Evolutionary conservation across 2,797 vertebrate genomes (phyloP), one percentile per base, ranked within the genome.

Genomic region (Tauraco hartlaubi): DNA sequence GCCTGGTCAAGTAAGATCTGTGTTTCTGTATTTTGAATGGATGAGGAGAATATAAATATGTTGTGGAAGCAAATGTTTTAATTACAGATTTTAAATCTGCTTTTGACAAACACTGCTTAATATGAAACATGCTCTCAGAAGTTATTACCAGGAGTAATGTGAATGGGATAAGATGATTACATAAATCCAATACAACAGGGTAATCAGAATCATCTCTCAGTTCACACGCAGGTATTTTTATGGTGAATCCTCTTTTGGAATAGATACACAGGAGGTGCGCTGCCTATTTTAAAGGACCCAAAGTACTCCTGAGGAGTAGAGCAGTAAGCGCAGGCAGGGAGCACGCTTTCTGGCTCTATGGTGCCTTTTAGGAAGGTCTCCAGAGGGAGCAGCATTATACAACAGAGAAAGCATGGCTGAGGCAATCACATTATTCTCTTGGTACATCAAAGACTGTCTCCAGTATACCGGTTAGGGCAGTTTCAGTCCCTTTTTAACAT

Each of bases 31-130:
- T 62, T 52, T 25, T 72, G 73, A 94, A 41, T 73, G 44, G 66
- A 83, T 76, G 17, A 91, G 59, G 41, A 72, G 85, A 87, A 85
- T 92, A 90, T 69, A 90, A 84, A 81, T 94, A 89, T 35, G 41
- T 83, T 93, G 37, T 80, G 67, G 64, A 85, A 81, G 62, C 58
- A 92, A 94, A 91, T 77, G 76, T 91, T 92, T 79, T 92, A 94
- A 94, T 96, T 92, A 92, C 52, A 79, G 61, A 94, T 91, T 95
- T 95, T 52, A 91, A 96, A 94, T 73, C 77, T 74, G 73, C 72
- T 92, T 96, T 94, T 94, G 69, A 63, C 77, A 93, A 95, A 92
- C 85, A 69, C 46, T 51, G 48, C 56, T 85, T 83, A 59, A 63
- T 90, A 68, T 26, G 55, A 95, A 96, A 79, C 41, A 62, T 63